phyloP scores from a whole-genome alignment of 1,140 invertebrate genomes.

The Leptinotarsa texana region DNA sequence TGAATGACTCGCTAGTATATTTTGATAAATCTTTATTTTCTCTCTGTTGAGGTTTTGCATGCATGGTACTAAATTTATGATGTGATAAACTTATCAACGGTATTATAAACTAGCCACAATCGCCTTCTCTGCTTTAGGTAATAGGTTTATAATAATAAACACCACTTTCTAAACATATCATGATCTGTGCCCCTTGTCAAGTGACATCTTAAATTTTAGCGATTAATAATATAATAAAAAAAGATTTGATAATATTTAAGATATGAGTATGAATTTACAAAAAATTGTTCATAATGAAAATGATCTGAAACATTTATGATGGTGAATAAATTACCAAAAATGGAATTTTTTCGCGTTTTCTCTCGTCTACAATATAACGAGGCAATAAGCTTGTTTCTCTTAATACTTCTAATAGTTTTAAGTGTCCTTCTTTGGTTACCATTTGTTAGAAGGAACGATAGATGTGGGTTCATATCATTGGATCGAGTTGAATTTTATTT shows the following conservation, averaged over 20 bases:
- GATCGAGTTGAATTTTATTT: slow-evolving; percentile 12
- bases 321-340: slow-evolving; percentile 26
- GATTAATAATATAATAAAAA: slow-evolving; percentile 53
- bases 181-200: slow-evolving; percentile 59
- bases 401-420: neutral
- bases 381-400: neutral
- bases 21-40: neutral
- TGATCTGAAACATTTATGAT: slow-evolving; percentile 7
- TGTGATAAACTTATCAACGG: slow-evolving; percentile 56
- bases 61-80: slow-evolving; percentile 32
- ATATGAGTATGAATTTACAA: slow-evolving; percentile 52
- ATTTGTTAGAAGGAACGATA: neutral
- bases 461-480: neutral
- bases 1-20: no score
- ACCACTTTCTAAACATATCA: slow-evolving; percentile 60
- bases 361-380: neutral
- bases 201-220: slow-evolving; percentile 58
- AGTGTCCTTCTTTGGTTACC: neutral
- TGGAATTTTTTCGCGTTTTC: neutral
- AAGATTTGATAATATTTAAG: slow-evolving; percentile 57
- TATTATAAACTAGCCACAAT: slow-evolving; percentile 56
- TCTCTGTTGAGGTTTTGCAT: neutral
- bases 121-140: slow-evolving; percentile 58
- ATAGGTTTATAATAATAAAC: slow-evolving; percentile 54
- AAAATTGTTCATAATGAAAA: slow-evolving; percentile 41